Conservation (phyloP, 2,113 vertebrate species). For the Caranx ignobilis region DNA sequence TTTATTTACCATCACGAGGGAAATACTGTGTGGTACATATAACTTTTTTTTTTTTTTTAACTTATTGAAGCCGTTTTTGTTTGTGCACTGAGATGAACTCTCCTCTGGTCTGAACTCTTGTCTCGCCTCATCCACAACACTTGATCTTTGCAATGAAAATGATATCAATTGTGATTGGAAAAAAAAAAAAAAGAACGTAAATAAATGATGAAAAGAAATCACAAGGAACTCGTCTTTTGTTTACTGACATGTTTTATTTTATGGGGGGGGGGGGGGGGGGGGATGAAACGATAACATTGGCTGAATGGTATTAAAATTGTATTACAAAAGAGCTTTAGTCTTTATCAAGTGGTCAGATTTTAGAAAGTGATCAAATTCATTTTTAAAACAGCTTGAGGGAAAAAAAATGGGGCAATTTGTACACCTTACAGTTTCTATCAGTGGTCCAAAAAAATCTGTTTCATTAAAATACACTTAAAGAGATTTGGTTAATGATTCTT, state of each 20-base stretch:
- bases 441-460: conserved; percentile 49
- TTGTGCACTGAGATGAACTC: conserved; percentile 76
- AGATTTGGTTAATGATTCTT: conserved; percentile 38
- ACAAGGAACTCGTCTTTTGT: not conserved
- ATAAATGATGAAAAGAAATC: conserved; percentile 8
- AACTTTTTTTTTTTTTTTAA: conserved; percentile 54
- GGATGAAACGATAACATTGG: conserved; percentile 71
- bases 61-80: conserved; percentile 81
- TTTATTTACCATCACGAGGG: conserved; percentile 21
- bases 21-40: conserved; percentile 65
- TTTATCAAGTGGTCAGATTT: conserved; percentile 60
- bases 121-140: conserved; percentile 68
- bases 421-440: conserved; percentile 31
- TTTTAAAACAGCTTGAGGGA: conserved; percentile 13
- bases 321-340: conserved; percentile 73
- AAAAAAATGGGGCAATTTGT: conserved; percentile 40
- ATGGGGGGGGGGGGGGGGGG: conserved; percentile 73
- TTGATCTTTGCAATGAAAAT: conserved; percentile 70
- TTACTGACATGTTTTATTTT: conserved; percentile 76
- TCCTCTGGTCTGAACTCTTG: conserved; percentile 52
- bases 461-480: conserved; percentile 50
- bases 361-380: conserved; percentile 50
- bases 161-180: conserved; percentile 54
- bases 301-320: conserved; percentile 75
- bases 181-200: conserved; percentile 46